These are phyloP conservation scores for Cebus imitator DNA, from an alignment of 2,113 vertebrate genomes.

Conservation along the genomic window DNA sequence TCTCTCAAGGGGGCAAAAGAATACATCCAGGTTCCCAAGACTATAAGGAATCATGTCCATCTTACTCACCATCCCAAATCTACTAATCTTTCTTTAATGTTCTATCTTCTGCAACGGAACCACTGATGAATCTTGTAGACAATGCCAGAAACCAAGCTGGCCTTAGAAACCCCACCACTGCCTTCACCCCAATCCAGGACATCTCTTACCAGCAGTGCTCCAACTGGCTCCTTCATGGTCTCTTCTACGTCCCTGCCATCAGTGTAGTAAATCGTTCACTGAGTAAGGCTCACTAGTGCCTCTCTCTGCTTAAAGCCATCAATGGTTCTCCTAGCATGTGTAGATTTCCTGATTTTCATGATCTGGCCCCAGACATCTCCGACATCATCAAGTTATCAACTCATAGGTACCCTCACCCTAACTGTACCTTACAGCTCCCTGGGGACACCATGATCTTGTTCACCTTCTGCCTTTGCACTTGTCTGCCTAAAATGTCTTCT, in stretches of 20 bases:
- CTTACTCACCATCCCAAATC: background rate
- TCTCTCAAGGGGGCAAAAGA: background rate
- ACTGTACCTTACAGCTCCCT: background rate
- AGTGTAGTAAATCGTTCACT: rapidly evolving
- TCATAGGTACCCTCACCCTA: background rate
- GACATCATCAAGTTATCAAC: background rate
- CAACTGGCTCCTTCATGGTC: rapidly evolving
- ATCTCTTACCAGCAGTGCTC: background rate
- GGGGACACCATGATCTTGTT: background rate
- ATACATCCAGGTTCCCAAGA: background rate
- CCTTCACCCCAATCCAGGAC: background rate
- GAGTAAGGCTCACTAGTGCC: background rate
- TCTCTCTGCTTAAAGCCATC: background rate
- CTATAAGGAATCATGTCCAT: background rate
- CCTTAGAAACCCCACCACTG: background rate
- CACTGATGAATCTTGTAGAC: background rate
- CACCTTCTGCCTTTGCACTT: background rate
- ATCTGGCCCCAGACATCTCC: background rate
- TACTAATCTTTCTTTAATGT: background rate
- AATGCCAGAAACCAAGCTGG: background rate
- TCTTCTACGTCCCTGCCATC: background rate
- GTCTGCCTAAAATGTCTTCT: background rate
- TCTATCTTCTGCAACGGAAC: background rate
- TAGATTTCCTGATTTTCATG: background rate
- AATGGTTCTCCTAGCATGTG: background rate